These are phyloP conservation scores for Amiota communis DNA, from an alignment of 2,888 invertebrate species.

Conservation along the genomic window DNA sequence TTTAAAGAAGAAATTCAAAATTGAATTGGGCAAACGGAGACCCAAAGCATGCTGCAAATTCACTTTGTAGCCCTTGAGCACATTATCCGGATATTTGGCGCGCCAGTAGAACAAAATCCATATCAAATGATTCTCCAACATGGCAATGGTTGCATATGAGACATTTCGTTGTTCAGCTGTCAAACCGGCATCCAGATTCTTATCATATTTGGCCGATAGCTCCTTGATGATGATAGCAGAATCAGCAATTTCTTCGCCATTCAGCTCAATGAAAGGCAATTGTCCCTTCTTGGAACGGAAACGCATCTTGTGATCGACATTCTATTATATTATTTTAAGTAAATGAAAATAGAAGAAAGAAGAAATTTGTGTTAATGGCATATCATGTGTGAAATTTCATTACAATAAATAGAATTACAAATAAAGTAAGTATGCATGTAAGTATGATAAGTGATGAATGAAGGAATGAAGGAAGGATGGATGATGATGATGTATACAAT, in stretches of 20 bases:
- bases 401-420: constrained; percentile 18
- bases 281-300: constrained; percentile 95
- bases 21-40: constrained; percentile 88
- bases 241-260: constrained; percentile 95
- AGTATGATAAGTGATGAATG: constrained; percentile 6
- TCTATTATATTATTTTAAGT: constrained; percentile 78
- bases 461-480: constrained; percentile 34
- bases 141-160: constrained; percentile 92
- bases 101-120: constrained; percentile 96
- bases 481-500: constrained; percentile 7
- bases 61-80: constrained; percentile 92
- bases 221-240: constrained; percentile 92
- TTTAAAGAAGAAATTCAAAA: constrained; percentile 93
- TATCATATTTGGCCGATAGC: constrained; percentile 85
- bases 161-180: constrained; percentile 89
- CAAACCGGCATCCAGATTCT: constrained; percentile 87
- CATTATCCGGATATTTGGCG: constrained; percentile 90
- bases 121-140: constrained; percentile 94
- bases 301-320: constrained; percentile 95
- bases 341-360: not conserved
- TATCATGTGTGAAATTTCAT: not conserved
- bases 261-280: constrained; percentile 94
- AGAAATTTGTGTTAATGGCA: constrained; percentile 18
- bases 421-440: constrained; percentile 1
- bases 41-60: constrained; percentile 92